Evolutionary conservation across 2,888 invertebrate species (phyloP), one percentile per base, ranked within the genome.

Genomic region (Melanostoma scalare): DNA sequence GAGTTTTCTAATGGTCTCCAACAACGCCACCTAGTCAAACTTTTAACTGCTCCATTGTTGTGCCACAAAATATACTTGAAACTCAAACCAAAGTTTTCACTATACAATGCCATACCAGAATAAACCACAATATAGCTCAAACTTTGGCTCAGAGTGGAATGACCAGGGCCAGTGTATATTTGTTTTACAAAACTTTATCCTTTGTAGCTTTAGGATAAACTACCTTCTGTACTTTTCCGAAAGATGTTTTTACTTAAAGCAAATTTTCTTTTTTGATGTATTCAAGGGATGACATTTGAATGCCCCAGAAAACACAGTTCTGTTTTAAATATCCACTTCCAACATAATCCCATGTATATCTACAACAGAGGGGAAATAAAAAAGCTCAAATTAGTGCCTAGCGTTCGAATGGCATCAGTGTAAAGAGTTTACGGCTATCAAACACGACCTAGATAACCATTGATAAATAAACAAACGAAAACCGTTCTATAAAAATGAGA

Each of bases 131-230:
- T n/a, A n/a, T n/a, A n/a, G n/a, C n/a, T n/a, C n/a, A n/a, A n/a
- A 69, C 76, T 76, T 76, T 61, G 61, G 52, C 61, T 35, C 69
- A 60, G 48, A 69, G 76, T 69, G 20, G 76, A 76, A 69, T 76
- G 76, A 76, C 76, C 76, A 76, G 38, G 38, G 20, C 31, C 20
- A 6, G 10, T 20, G 20, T 20, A 20, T 36, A 42, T 40, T 38
- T 61, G 44, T 53, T 61, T 53, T 61, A 69, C 48, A 76, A 76
- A 48, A 73, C 63, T 73, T 67, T 31, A 40, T 58, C 65, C 53
- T 55, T 48, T 46, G 33, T 31, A 5, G n/a, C 46, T 5, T 9
- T 0, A 74, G 67, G 67, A 74, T 58, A 50, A 35, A 74, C 67
- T 65, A 42, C 56, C 58, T 44, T 42, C 38, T 35, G 20, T 20